These are phyloP conservation scores for Spialia ferax DNA, from an alignment of 2,888 invertebrate genomes.

Conservation along the genomic window DNA sequence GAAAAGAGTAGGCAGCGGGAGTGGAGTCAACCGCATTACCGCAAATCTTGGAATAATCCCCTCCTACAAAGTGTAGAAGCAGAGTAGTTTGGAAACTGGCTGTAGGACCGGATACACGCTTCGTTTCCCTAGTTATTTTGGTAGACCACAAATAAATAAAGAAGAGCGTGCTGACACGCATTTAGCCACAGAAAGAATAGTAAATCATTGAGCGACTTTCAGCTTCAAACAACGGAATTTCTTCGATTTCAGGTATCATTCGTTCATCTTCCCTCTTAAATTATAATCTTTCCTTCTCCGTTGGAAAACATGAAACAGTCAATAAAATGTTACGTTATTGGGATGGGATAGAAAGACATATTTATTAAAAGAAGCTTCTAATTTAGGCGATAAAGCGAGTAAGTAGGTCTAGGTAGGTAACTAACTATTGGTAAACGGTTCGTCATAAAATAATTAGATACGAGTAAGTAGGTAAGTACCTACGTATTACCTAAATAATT, in stretches of 20 bases:
- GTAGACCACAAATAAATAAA: slow-evolving; percentile 72
- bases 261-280: neutral
- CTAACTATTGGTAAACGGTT: neutral
- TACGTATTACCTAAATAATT: neutral
- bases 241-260: slow-evolving; percentile 9
- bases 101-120: slow-evolving; percentile 66
- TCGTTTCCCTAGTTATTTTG: slow-evolving; percentile 74
- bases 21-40: slow-evolving; percentile 66
- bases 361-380: no score
- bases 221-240: neutral
- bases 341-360: neutral
- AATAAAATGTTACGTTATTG: neutral
- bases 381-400: no score
- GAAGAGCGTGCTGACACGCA: slow-evolving; percentile 43
- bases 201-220: slow-evolving; percentile 1
- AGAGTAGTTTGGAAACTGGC: slow-evolving; percentile 51
- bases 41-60: slow-evolving; percentile 73
- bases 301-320: neutral
- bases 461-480: neutral
- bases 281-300: neutral
- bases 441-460: neutral
- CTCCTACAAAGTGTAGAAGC: slow-evolving; percentile 56
- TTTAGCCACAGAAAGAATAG: slow-evolving; percentile 21
- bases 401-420: no score
- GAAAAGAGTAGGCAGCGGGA: slow-evolving; percentile 56